Conservation (phyloP, 2,113 vertebrate species). For the Phainopepla nitens region DNA sequence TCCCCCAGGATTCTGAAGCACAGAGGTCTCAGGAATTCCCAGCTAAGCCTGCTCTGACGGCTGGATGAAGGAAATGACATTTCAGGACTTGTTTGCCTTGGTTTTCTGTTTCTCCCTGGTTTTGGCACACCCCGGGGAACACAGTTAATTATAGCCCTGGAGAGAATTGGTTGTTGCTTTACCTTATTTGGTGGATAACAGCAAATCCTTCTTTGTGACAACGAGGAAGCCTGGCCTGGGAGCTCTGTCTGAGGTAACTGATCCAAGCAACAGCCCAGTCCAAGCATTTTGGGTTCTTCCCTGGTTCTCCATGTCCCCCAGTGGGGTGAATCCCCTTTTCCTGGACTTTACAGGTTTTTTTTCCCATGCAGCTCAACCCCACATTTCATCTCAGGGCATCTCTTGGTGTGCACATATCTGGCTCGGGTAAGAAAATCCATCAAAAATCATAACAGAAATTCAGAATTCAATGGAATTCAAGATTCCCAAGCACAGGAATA, state of each 20-base stretch:
- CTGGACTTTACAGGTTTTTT: background rate
- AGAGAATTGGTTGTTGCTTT: background rate
- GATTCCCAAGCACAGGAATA: background rate
- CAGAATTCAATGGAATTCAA: background rate
- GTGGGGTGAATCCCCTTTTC: background rate
- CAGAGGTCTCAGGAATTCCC: background rate
- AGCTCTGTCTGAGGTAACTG: background rate
- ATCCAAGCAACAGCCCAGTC: background rate
- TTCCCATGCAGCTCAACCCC: background rate
- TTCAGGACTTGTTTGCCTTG: background rate
- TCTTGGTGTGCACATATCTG: background rate
- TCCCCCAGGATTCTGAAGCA: background rate
- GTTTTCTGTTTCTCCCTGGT: background rate
- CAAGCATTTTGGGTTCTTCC: background rate
- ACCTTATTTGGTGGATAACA: background rate
- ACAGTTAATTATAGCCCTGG: background rate
- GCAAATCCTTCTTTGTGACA: background rate
- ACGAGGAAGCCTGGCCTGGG: background rate
- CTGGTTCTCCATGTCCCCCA: background rate
- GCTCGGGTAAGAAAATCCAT: background rate
- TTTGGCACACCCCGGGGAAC: background rate
- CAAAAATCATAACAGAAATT: background rate
- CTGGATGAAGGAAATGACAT: background rate
- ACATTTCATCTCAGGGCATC: background rate
- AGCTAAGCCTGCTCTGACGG: background rate